Base-by-base conservation (phyloP, 2,797 vertebrate genomes). In the Phrynocephalus forsythii region DNA sequence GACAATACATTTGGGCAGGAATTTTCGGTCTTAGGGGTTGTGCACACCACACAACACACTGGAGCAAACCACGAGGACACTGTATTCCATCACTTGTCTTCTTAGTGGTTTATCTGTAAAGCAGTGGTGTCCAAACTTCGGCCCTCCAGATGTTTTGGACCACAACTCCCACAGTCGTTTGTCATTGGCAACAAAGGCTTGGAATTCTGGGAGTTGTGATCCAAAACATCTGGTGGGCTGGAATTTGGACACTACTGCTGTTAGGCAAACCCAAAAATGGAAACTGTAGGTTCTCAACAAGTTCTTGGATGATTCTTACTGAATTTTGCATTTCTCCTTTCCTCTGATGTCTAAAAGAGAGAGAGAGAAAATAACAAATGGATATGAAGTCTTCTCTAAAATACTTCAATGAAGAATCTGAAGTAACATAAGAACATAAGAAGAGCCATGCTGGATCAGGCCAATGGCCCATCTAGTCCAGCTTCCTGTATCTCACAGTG, bases 81-180 rank as follows among this genome's bases (percentile, higher is more conserved):
- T 92, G 88, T 76, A 88, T 89, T 92, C 94, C 94, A 94, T 92
- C 91, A 93, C 83, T 60, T 92, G 60, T 2, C 94, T 92, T 63
- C 11, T 38, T 90, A 86, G 86, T 90, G 92, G 90, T 92, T 69
- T 94, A 92, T 88, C 83, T 86, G 85, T 16, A 80, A 90, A 84
- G 38, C 38, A 44, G 38, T 44, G 38, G 38, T 44, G 38, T 44
- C 38, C 38, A 44, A 44, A 44, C 38, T 44, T 44, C 5, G 38
- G 38, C 38, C 38, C 38, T 44, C 38, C 38, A 44, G 38, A 44
- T 44, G 38, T 44, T 44, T 44, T 44, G 38, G 38, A 44, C 38
- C 38, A 44, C 38, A 44, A 44, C 38, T 44, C 38, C 38, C 38
- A 44, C 38, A 3, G 38, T 44, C 5, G 38, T 44, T 44, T 44